Conservation (phyloP, 2,113 vertebrate genomes). For the Aramus guarauna region DNA sequence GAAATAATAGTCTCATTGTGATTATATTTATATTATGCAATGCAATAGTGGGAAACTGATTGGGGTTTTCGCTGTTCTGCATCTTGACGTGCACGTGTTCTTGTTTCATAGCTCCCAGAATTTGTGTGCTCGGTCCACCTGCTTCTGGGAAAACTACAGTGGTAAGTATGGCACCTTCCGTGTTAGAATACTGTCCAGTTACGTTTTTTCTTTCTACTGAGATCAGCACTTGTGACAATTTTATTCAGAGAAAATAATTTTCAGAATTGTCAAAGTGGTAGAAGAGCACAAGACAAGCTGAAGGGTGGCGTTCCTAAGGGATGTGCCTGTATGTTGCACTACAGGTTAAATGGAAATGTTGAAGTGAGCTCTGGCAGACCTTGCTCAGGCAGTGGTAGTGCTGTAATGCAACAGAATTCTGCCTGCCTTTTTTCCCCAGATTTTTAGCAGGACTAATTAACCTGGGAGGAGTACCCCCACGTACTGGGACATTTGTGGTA, state of each 20-base stretch:
- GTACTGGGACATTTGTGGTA: background rate
- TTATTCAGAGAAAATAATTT: background rate
- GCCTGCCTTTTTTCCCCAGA: background rate
- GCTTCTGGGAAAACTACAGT: conserved; percentile 83
- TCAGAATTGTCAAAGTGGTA: background rate
- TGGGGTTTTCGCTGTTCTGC: background rate
- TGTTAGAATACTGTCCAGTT: background rate
- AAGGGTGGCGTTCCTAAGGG: background rate
- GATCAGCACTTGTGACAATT: background rate
- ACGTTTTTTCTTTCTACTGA: background rate
- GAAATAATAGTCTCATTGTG: background rate
- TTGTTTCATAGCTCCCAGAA: conserved; percentile 71
- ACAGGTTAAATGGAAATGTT: background rate
- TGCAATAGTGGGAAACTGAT: background rate
- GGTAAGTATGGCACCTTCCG: conserved; percentile 66
- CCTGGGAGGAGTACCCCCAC: background rate
- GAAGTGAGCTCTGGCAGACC: background rate
- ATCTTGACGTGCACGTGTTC: conserved; percentile 25
- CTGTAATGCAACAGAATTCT: background rate
- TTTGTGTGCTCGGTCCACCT: conserved; percentile 84
- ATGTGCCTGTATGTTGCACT: background rate
- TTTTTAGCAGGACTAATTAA: background rate
- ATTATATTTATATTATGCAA: background rate
- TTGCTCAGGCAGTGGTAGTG: background rate
- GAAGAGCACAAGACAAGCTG: background rate